phyloP scores from a whole-genome alignment of 2,888 invertebrate genomes.

The Merodon equestris region DNA sequence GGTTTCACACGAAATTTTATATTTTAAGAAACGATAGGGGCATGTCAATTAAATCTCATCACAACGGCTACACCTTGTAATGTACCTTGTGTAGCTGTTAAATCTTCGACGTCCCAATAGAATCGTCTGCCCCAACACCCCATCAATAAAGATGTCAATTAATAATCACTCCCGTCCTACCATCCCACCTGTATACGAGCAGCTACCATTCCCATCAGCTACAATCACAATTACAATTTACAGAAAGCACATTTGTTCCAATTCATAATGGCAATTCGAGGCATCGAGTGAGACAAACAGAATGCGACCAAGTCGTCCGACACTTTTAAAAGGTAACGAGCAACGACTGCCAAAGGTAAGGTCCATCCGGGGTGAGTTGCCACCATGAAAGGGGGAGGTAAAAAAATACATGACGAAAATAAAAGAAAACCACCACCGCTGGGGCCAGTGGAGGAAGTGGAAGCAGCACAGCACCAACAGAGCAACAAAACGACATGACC shows the following conservation, averaged over 20 bases:
- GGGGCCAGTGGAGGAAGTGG: constrained; percentile 49
- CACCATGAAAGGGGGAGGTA: constrained; percentile 41
- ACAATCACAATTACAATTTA: constrained; percentile 61
- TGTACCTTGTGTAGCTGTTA: constrained; percentile 5
- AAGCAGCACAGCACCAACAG: constrained; percentile 52
- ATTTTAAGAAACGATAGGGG: too few species aligned
- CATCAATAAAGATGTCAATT: constrained; percentile 75
- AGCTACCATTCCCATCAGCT: constrained; percentile 35
- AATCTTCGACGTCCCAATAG: constrained; percentile 15
- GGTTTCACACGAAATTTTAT: too few species aligned
- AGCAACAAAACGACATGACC: constrained; percentile 58
- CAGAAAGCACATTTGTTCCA: constrained; percentile 66
- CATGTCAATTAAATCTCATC: too few species aligned
- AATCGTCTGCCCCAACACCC: constrained; percentile 21
- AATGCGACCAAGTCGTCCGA: constrained; percentile 32
- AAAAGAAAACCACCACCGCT: constrained; percentile 34
- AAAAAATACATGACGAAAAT: constrained; percentile 18
- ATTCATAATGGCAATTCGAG: constrained; percentile 63
- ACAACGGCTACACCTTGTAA: not conserved
- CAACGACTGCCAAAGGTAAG: constrained; percentile 54
- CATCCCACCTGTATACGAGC: constrained; percentile 29
- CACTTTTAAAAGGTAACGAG: constrained; percentile 42
- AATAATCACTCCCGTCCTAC: constrained; percentile 71
- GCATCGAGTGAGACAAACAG: constrained; percentile 41
- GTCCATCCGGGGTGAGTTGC: constrained; percentile 47